Conservation (phyloP, 2,113 vertebrate species). For the Rattus norvegicus region DNA sequence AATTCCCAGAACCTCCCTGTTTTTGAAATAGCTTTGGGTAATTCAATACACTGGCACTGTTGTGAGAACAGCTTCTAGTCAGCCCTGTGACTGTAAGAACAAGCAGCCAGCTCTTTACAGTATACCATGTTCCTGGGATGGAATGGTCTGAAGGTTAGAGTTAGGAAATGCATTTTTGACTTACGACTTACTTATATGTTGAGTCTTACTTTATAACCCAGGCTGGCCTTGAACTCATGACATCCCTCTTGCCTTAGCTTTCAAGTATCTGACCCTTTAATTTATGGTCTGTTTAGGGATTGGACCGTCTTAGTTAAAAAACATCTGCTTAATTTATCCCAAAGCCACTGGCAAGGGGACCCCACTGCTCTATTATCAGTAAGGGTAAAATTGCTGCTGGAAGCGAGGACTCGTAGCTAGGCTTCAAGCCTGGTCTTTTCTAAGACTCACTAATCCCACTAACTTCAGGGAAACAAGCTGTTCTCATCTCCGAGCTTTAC, state of each 20-base stretch:
- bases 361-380: not conserved
- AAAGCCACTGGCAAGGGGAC: not conserved
- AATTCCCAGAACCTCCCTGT: not conserved
- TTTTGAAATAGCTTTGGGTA: not conserved
- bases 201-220: not conserved
- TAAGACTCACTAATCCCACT: not conserved
- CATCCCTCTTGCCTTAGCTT: not conserved
- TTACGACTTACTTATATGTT: not conserved
- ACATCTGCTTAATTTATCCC: not conserved
- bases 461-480: rapidly evolving
- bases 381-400: not conserved
- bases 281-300: not conserved
- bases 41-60: not conserved
- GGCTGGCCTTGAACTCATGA: not conserved
- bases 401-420: not conserved
- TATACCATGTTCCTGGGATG: no score
- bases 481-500: not conserved
- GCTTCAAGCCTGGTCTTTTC: not conserved
- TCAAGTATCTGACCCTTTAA: not conserved
- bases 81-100: not conserved
- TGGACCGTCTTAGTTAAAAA: not conserved
- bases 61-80: not conserved
- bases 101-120: not conserved
- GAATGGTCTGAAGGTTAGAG: not conserved
- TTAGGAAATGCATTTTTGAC: not conserved